A percentile compares a stretch with the other conserved stretches of the same genome.
phyloP scores from a whole-genome alignment of 1,140 invertebrate species.

The Amyelois transitella region DNA sequence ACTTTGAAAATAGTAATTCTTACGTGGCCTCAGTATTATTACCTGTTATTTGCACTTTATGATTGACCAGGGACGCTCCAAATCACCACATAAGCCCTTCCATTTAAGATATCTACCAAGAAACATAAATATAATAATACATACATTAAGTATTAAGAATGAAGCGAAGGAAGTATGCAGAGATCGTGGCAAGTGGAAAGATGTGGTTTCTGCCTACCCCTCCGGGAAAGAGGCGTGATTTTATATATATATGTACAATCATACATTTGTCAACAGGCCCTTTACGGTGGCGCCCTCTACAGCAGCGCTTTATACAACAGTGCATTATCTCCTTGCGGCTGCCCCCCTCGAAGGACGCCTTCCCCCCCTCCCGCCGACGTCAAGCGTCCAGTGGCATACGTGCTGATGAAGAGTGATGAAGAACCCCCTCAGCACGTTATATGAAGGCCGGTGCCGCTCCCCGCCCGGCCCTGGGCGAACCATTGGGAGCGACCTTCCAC shows the following conservation, averaged over 20 bases:
- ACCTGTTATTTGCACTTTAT: too few species aligned
- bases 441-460: constrained; percentile 89
- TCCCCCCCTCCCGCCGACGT: constrained; percentile 69
- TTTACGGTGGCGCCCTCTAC: constrained; percentile 70
- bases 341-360: constrained; percentile 66
- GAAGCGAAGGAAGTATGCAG: too few species aligned
- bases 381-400: constrained; percentile 72
- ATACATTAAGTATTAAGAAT: too few species aligned
- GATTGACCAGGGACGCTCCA: too few species aligned
- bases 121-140: too few species aligned
- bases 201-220: too few species aligned
- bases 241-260: background rate
- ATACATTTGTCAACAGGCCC: constrained; percentile 51
- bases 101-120: too few species aligned
- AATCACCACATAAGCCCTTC: too few species aligned
- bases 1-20: too few species aligned
- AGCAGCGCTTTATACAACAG: constrained; percentile 76
- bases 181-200: too few species aligned
- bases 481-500: constrained; percentile 74
- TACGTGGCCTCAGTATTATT: too few species aligned
- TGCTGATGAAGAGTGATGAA: constrained; percentile 76
- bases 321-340: constrained; percentile 70
- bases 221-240: background rate
- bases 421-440: constrained; percentile 80
- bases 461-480: constrained; percentile 71